A percentile compares a stretch with the other conserved stretches of the same genome.
Conservation (phyloP, 1,140 invertebrate species). For the Orussus abietinus region DNA sequence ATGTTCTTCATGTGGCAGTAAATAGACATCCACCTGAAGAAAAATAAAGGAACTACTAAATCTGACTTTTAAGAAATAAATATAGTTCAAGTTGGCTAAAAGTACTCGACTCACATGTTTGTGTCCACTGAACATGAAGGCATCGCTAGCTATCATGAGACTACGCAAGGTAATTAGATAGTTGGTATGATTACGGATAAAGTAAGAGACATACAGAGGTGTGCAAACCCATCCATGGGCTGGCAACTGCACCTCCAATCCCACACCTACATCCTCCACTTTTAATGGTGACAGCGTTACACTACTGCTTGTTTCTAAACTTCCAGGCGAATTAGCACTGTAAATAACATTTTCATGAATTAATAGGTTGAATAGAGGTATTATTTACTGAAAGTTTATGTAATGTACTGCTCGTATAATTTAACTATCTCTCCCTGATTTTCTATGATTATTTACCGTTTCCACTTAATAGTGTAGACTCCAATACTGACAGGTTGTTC, state of each 20-base stretch:
- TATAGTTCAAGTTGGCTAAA: neutral
- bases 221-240: conserved; percentile 70
- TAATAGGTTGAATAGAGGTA: too few relatives aligned
- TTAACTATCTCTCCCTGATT: conserved; percentile 2
- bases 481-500: conserved; percentile 62
- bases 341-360: conserved; percentile 22
- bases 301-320: conserved; percentile 49
- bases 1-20: conserved; percentile 56
- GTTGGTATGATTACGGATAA: conserved; percentile 68
- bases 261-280: conserved; percentile 67
- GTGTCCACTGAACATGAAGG: conserved; percentile 87
- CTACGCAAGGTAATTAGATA: conserved; percentile 70
- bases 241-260: conserved; percentile 68
- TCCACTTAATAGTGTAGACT: conserved; percentile 72
- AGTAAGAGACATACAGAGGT: conserved; percentile 67
- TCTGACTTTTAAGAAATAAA: neutral
- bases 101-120: conserved; percentile 74
- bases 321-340: conserved; percentile 33
- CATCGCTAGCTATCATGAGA: conserved; percentile 76
- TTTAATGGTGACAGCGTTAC: conserved; percentile 57
- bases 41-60: conserved; percentile 14
- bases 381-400: conserved; percentile 15
- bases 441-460: conserved; percentile 54
- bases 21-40: conserved; percentile 54
- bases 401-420: too few relatives aligned